Evolutionary conservation across 2,113 vertebrate species (phyloP), one percentile per base, ranked within the genome.

Genomic region (Etheostoma cragini): DNA sequence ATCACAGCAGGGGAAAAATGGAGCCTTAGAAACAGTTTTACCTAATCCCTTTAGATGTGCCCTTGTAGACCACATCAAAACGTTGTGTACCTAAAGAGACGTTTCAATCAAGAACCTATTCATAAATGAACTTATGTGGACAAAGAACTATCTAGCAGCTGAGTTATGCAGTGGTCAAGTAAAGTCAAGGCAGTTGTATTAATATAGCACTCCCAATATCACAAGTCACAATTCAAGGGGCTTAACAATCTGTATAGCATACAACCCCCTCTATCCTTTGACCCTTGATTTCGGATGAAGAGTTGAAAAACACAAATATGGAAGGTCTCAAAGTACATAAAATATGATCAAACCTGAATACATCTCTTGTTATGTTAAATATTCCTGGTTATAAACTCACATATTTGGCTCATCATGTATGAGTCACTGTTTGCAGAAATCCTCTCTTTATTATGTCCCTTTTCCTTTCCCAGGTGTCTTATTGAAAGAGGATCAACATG

Each of bases 401-500:
- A 13, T 17, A 42, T 12, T 58, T 46, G n/a, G 35, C 52, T 83
- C 33, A 54, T 73, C 54, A 12, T 33, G 21, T 49, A 35, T 81
- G 10, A 84, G 70, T 65, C 73, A 73, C 16, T 52, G 65, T 83
- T 87, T 72, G 61, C 67, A 72, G 61, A 53, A 68, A 78, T 58
- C 72, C 24, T 68, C 76, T 81, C 50, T 57, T 76, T 61, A 66
- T 81, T 72, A 60, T 76, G 76, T 26, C 64, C 26, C 61, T 65
- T 45, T 73, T 61, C 63, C 78, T 86, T 76, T 90, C 92, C 91
- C 86, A 52, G 72, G 80, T 86, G 86, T 81, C 80, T 87, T 79
- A 54, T 75, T 88, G 83, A 91, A 87, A 79, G 87, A 69, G 81
- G 78, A 87, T 92, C 91, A 85, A 87, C 90, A 78, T 78, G 46